phyloP scores from a whole-genome alignment of 2,113 vertebrate species.

The Grantiella picta region DNA sequence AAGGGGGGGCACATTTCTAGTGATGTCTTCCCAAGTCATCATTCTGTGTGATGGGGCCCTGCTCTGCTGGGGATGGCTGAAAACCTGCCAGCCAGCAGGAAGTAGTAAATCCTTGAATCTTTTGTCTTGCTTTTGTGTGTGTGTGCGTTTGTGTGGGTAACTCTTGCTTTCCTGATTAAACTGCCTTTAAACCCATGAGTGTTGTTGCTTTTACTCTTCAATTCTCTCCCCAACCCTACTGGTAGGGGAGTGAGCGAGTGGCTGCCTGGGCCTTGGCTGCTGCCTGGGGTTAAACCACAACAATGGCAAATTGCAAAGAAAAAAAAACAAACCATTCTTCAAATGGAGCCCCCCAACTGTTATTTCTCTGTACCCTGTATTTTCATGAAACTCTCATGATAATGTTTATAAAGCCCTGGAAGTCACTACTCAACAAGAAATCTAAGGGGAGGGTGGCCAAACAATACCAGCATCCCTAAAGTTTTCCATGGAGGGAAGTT shows the following conservation, averaged over 20 bases:
- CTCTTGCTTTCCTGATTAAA: background rate
- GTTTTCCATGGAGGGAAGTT: background rate
- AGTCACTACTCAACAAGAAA: background rate
- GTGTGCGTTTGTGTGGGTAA: background rate
- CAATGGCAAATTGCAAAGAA: rapidly evolving
- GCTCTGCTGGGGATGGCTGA: background rate
- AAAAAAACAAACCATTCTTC: background rate
- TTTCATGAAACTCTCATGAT: background rate
- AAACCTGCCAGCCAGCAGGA: rapidly evolving
- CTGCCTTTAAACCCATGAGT: background rate
- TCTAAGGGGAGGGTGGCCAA: rapidly evolving
- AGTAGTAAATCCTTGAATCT: background rate
- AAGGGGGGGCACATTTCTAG: background rate
- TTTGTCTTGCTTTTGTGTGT: background rate
- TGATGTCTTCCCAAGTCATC: background rate
- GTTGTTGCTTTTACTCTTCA: background rate
- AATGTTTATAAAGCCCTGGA: background rate
- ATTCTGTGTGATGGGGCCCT: background rate
- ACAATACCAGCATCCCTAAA: background rate
- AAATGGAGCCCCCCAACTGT: background rate
- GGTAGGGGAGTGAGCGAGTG: background rate
- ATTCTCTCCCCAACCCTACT: rapidly evolving
- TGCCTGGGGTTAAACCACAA: background rate
- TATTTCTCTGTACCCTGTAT: background rate
- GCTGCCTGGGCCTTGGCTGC: background rate